Evolutionary conservation across 2,888 invertebrate species (phyloP), one percentile per base, ranked within the genome.

Genomic region (Caenorhabditis panamensis): DNA sequence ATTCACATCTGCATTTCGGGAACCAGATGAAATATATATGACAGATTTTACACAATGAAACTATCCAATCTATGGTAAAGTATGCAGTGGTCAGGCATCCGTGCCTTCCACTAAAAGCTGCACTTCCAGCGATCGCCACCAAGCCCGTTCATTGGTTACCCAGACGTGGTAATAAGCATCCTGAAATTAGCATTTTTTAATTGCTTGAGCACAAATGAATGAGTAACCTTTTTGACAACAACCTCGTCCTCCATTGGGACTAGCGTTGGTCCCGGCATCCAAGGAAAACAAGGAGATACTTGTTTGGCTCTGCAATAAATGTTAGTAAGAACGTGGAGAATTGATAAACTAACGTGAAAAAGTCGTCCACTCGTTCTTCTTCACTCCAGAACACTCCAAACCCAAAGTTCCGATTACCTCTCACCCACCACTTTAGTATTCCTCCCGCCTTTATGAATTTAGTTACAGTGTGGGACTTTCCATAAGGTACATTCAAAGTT

Each of bases 231-330:
- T 28, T 72, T 59, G 22, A 82, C 79, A 51, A 79, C 63, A 54
- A 83, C 54, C 28, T 67, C 64, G 18, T 85, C 85, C 36, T 87
- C 83, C 44, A 88, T 71, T 3, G 88, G 86, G 0, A 86, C 88
- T 26, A 87, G 81, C 9, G 84, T 62, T 20, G 88, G 87, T 28
- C 88, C 88, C 1, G 89, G 89, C 88, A 89, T 88, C 83, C 88
- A 87, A 18, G 83, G 77, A 67, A 86, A 86, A 22, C 73, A 64
- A 0, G 86, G 86, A 20, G 82, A 61, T 4, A 84, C 75, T 73
- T 86, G 86, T n/a, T 80, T 81, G 28, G 84, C 83, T 20, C 85
- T 85, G 56, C n/a, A n/a, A n/a, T n/a, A 68, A 84, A 59, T 11
- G 6, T 6, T 41, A 31, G 5, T 31, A 31, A 6, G 31, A 31